Conservation (phyloP, 2,888 invertebrate species). For the Coecobrya sp. region DNA sequence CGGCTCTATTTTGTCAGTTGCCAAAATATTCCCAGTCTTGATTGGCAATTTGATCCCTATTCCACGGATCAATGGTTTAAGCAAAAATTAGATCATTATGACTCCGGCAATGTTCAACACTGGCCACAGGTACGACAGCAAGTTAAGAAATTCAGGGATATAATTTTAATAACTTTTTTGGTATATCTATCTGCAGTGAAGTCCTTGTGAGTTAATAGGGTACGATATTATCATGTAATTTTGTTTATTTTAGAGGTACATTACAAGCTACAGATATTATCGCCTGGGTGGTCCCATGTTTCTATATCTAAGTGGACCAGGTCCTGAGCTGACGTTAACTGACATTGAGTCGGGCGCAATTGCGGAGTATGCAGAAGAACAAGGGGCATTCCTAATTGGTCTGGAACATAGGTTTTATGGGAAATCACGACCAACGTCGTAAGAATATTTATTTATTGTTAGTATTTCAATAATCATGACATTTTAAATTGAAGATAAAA, state of each 20-base stretch:
- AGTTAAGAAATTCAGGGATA: too few relatives aligned
- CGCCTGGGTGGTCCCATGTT: conserved; percentile 77
- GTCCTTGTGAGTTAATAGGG: too few relatives aligned
- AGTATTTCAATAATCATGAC: too few relatives aligned
- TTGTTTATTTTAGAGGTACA: conserved; percentile 69
- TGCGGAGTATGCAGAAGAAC: conserved; percentile 73
- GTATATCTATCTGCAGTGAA: too few relatives aligned
- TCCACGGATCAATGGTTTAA: conserved; percentile 79
- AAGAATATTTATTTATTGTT: conserved; percentile 35
- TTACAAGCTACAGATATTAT: conserved; percentile 70
- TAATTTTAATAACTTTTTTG: too few relatives aligned
- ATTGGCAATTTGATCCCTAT: conserved; percentile 76
- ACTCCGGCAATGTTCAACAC: conserved; percentile 41
- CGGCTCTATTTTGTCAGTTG: neutral
- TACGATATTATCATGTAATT: too few relatives aligned
- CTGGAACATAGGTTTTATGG: conserved; percentile 78
- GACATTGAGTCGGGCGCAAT: conserved; percentile 72
- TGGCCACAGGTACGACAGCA: conserved; percentile 77
- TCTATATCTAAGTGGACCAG: conserved; percentile 69
- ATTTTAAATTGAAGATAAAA: too few relatives aligned
- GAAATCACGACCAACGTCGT: conserved; percentile 75
- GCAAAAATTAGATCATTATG: conserved; percentile 79
- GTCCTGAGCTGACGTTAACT: conserved; percentile 49
- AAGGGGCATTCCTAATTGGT: conserved; percentile 74
- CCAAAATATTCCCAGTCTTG: conserved; percentile 40